Percentiles rank a stretch among this genome's conserved stretches.
These are phyloP conservation scores for Poeciliopsis retropinna DNA, from an alignment of 2,113 vertebrate genomes.

Conservation along the genomic window DNA sequence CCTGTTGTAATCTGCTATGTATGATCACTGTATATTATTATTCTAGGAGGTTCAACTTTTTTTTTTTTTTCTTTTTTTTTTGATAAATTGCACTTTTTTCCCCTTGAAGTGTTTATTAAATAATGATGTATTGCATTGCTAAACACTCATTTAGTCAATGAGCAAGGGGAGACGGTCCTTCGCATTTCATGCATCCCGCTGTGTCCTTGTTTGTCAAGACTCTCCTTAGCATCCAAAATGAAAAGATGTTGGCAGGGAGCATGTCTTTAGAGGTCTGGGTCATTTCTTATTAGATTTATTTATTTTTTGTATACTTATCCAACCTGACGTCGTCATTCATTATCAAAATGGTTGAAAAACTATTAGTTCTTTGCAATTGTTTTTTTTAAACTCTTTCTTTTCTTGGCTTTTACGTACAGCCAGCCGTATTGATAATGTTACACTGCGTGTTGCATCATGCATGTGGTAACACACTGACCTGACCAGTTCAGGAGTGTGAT, in stretches of 20 bases:
- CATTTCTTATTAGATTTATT: neutral
- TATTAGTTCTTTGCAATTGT: neutral
- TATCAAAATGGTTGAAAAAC: neutral
- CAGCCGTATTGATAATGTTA: neutral
- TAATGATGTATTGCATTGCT: conserved; percentile 17
- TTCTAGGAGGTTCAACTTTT: too few relatives aligned
- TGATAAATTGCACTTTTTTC: neutral
- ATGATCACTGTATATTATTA: neutral
- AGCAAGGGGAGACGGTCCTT: conserved; percentile 35
- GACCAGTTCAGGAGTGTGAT: neutral
- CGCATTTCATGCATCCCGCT: conserved; percentile 7
- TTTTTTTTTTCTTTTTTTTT: neutral
- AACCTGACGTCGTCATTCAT: neutral
- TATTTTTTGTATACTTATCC: neutral
- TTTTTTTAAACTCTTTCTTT: neutral
- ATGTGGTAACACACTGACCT: neutral
- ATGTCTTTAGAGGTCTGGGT: neutral
- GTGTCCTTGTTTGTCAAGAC: conserved; percentile 45
- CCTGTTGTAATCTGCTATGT: neutral
- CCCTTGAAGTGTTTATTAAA: conserved; percentile 4
- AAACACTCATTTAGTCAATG: conserved; percentile 13
- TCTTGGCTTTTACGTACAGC: neutral
- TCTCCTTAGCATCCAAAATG: conserved; percentile 22
- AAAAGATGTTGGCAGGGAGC: conserved; percentile 25
- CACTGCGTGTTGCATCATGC: neutral